Evolutionary conservation across 2,888 invertebrate species (phyloP).

Genomic region (Orchesella flavescens): DNA sequence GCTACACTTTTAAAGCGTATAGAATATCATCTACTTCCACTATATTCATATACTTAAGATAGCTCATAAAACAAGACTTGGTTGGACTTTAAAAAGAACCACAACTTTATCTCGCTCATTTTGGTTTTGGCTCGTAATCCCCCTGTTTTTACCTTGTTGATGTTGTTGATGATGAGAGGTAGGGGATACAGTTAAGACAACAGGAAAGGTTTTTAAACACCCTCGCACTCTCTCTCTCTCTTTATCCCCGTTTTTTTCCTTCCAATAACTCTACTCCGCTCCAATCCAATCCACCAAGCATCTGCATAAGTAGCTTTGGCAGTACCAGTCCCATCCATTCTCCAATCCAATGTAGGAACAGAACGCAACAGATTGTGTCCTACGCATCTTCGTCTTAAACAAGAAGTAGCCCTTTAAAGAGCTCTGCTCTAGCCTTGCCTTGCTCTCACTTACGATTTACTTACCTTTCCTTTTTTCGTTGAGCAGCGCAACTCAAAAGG

Average conservation of each 20-base stretch:
- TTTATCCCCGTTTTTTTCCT: background rate
- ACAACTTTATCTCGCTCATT: too few relatives aligned
- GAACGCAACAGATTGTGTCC: slow-evolving; percentile 28
- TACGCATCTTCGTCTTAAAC: background rate
- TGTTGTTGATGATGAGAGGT: background rate
- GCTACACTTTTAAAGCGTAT: too few relatives aligned
- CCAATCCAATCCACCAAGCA: too few relatives aligned
- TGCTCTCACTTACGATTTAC: background rate
- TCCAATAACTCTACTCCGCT: too few relatives aligned
- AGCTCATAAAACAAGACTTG: too few relatives aligned
- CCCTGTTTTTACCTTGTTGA: background rate
- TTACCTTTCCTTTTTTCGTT: slow-evolving; percentile 7
- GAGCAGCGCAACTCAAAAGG: slow-evolving; percentile 19
- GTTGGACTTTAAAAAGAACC: too few relatives aligned
- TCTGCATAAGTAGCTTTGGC: background rate
- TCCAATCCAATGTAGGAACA: slow-evolving; percentile 18
- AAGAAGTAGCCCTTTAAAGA: slow-evolving; percentile 29
- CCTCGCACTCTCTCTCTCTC: slow-evolving; percentile 27
- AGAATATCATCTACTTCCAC: too few relatives aligned
- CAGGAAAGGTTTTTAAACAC: slow-evolving; percentile 31
- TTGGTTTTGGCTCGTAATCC: background rate
- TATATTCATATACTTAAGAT: too few relatives aligned
- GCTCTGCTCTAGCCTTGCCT: background rate
- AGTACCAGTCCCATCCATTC: background rate
- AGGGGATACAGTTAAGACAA: slow-evolving; percentile 26